Conservation (phyloP, 2,797 vertebrate species). For the Valencia hispanica region DNA sequence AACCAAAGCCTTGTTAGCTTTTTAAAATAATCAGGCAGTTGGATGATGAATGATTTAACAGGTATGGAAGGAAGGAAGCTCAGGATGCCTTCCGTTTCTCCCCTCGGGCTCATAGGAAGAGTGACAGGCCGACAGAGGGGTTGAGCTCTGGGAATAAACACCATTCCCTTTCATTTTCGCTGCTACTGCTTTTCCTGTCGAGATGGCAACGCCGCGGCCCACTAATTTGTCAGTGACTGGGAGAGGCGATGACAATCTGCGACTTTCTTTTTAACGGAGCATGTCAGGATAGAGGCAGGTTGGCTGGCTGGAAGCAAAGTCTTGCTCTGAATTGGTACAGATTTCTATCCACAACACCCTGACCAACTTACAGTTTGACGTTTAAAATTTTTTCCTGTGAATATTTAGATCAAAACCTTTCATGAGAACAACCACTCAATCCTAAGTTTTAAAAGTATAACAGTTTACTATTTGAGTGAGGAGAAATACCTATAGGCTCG, state of each 20-base stretch:
- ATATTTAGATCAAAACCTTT: no score
- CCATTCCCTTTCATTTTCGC: constrained; percentile 81
- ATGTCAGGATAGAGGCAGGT: constrained; percentile 52
- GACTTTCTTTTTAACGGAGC: constrained; percentile 55
- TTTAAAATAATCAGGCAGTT: constrained; percentile 85
- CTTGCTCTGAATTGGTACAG: constrained; percentile 10
- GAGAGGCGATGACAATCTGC: constrained; percentile 66
- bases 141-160: constrained; percentile 82
- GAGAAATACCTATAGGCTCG: background rate
- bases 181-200: constrained; percentile 74
- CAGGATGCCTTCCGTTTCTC: constrained; percentile 76
- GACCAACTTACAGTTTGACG: background rate
- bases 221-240: constrained; percentile 71
- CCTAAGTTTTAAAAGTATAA: background rate
- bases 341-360: constrained; percentile 5
- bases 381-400: background rate
- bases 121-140: constrained; percentile 80
- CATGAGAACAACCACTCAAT: background rate
- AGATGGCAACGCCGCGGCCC: constrained; percentile 66
- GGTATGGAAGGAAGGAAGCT: constrained; percentile 80
- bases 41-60: constrained; percentile 85
- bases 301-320: constrained; percentile 29
- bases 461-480: background rate
- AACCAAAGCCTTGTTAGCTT: constrained; percentile 77
- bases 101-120: constrained; percentile 74